Conservation (phyloP, 1,140 invertebrate genomes). For the Laodelphax striatellus region DNA sequence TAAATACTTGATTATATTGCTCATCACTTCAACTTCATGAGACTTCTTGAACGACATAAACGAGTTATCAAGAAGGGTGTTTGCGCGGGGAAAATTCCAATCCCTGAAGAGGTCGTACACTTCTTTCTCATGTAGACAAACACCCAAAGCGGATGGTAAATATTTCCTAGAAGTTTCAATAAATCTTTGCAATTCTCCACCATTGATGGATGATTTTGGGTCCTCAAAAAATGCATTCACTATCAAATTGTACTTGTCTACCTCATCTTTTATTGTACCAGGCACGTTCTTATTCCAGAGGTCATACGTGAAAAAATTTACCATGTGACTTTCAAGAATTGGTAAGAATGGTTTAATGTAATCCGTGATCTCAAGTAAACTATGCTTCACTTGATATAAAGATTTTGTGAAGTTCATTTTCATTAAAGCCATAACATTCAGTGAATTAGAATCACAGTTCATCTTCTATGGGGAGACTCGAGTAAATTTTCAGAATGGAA, state of each 20-base stretch:
- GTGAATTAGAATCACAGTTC: constrained; percentile 7
- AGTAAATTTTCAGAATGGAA: constrained; percentile 25
- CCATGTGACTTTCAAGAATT: constrained; percentile 64
- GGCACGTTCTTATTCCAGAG: constrained; percentile 51
- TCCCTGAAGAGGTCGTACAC: constrained; percentile 28
- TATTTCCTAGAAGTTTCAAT: constrained; percentile 27
- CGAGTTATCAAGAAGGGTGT: constrained; percentile 33
- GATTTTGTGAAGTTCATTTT: neutral
- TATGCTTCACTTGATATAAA: neutral
- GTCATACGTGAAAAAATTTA: constrained; percentile 62
- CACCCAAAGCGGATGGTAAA: neutral
- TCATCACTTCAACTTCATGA: constrained; percentile 61
- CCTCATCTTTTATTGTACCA: constrained; percentile 36
- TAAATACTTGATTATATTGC: constrained; percentile 37
- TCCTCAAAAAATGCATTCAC: constrained; percentile 28
- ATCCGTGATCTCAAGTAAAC: constrained; percentile 39
- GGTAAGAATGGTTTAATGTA: constrained; percentile 46
- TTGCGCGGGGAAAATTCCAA: constrained; percentile 31
- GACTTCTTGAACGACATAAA: constrained; percentile 54
- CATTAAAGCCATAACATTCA: neutral
- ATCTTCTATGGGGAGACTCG: constrained; percentile 12
- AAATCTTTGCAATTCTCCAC: neutral
- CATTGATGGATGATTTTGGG: neutral
- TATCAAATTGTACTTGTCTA: constrained; percentile 34
- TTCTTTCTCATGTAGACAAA: constrained; percentile 15